Percentiles rank a stretch among this genome's conserved stretches.
Evolutionary conservation across 1,140 invertebrate species (phyloP).

Genomic region (Ericerus pela): DNA sequence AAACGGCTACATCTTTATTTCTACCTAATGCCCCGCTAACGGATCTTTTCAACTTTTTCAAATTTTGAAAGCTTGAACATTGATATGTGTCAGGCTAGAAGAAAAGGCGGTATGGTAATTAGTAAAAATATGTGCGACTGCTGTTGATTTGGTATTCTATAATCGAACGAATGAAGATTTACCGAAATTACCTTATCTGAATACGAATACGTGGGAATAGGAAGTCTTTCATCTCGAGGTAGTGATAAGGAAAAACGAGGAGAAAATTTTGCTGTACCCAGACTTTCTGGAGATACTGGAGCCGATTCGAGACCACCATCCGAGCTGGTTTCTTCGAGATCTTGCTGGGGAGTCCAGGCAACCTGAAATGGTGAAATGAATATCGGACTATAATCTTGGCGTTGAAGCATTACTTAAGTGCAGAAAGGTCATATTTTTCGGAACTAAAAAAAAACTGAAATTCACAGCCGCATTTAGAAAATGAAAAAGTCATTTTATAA

Average conservation of each 20-base stretch:
- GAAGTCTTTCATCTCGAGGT: conserved; percentile 40
- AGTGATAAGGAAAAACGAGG: conserved; percentile 53
- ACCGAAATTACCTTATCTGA: neutral
- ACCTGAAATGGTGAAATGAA: too few relatives aligned
- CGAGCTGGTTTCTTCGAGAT: conserved; percentile 51
- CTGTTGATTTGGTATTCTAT: too few relatives aligned
- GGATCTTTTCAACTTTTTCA: conserved; percentile 50
- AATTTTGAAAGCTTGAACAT: conserved; percentile 39
- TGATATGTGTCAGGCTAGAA: conserved; percentile 4
- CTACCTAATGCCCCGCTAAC: conserved; percentile 46
- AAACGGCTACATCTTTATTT: conserved; percentile 15
- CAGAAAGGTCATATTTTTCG: too few relatives aligned
- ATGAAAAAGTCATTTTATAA: too few relatives aligned
- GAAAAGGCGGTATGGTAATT: too few relatives aligned
- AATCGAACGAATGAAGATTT: too few relatives aligned
- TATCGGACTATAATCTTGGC: too few relatives aligned
- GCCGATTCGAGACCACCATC: conserved; percentile 41
- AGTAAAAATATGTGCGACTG: too few relatives aligned
- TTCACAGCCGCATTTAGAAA: too few relatives aligned
- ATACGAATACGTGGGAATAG: neutral
- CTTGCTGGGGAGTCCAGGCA: conserved; percentile 68
- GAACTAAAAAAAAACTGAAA: too few relatives aligned
- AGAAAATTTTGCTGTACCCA: conserved; percentile 40
- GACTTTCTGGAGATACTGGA: conserved; percentile 24
- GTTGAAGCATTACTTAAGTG: too few relatives aligned